Base-by-base conservation (phyloP, 2,113 vertebrate species). In the Xyrauchen texanus region DNA sequence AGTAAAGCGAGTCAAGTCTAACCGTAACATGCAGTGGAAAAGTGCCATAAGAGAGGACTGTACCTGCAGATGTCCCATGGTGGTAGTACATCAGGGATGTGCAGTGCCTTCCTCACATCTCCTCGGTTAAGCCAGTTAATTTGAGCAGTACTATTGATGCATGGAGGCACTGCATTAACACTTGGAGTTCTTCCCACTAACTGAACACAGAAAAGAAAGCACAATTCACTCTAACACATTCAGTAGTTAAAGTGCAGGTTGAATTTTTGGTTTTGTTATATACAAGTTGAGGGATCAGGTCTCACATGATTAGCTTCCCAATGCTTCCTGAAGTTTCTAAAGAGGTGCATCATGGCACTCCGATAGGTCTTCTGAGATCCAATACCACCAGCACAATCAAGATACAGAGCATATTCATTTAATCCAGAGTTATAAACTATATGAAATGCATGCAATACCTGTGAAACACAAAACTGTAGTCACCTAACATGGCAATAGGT, bases 31-130 rank as follows among this genome's bases (percentile, higher is more conserved):
- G n/a, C n/a, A 13, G n/a, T 12, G 7, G 0, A 16, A 13, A 9
- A 15, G 7, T 51, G 55, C 8, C 2, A 10, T 45, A 4, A 4
- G 57, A 45, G 44, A 84, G 3, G 5, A 58, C 7, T n/a, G 13
- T 58, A 92, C 92, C 90, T 94, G 92, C 93, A 94, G 61, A 93
- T 21, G 75, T 92, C 91, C 93, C 93, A 94, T 0, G 83, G 53
- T 5, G 92, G 91, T 49, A 93, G 87, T 0, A 7, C 76, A 60
- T 89, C 92, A 34, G 90, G 90, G 46, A 94, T 91, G 82, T 94
- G 93, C 5, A 94, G 77, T 1, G 90, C 92, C 77, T 92, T 92
- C 80, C 90, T 92, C 82, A 94, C 93, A 0, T 91, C 89, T 0
- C 88, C 90, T 76, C 89, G 72, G 82, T 93, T 93, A 73, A 94